Conservation (phyloP, 2,888 invertebrate genomes). For the Galeruca laticollis region DNA sequence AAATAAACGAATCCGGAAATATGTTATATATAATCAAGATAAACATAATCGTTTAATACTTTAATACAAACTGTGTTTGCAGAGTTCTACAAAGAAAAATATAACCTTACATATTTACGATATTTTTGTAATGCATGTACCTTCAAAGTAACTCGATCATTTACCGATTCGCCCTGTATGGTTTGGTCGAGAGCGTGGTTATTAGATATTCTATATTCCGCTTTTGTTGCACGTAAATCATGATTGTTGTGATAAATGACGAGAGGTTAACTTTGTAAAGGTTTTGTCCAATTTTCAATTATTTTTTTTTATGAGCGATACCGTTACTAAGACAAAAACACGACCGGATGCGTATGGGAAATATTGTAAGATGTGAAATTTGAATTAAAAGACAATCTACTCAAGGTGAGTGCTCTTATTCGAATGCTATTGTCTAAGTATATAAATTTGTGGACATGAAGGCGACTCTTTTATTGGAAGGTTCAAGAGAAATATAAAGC, state of each 20-base stretch:
- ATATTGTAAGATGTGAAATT: background rate
- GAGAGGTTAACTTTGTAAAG: slow-evolving; percentile 43
- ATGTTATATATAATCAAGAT: too few relatives aligned
- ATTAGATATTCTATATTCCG: slow-evolving; percentile 61
- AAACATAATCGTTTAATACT: too few relatives aligned
- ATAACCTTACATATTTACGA: too few relatives aligned
- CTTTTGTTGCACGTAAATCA: slow-evolving; percentile 58
- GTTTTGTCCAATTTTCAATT: slow-evolving; percentile 48
- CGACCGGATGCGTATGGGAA: background rate
- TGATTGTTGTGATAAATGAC: slow-evolving; percentile 51
- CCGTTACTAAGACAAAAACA: slow-evolving; percentile 11
- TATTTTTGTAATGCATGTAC: background rate
- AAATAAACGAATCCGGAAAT: too few relatives aligned
- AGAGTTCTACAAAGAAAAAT: too few relatives aligned
- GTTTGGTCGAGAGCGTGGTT: slow-evolving; percentile 55
- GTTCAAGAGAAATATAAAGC: too few relatives aligned
- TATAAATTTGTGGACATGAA: too few relatives aligned
- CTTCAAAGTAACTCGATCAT: background rate
- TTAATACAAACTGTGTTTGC: too few relatives aligned
- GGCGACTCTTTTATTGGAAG: too few relatives aligned
- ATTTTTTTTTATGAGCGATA: slow-evolving; percentile 16
- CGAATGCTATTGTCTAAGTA: too few relatives aligned
- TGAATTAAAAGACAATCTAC: background rate
- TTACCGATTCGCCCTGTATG: slow-evolving; percentile 4
- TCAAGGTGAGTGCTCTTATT: too few relatives aligned